phyloP scores from a whole-genome alignment of 2,888 invertebrate genomes.

The Cephonodes hylas region DNA sequence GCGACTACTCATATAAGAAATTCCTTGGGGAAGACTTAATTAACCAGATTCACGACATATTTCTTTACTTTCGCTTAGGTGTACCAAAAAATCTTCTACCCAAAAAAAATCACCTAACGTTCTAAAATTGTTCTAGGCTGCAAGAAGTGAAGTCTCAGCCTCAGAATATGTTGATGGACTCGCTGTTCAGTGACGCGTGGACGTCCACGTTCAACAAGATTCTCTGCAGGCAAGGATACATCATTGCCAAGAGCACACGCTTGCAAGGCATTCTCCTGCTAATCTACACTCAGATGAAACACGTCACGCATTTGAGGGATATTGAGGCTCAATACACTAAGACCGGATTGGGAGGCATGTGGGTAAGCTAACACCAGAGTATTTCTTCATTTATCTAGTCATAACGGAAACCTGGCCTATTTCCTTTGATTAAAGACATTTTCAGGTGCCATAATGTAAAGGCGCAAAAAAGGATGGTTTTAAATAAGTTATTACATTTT shows the following conservation, averaged over 20 bases:
- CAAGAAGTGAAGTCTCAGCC: constrained; percentile 96
- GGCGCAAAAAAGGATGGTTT: no score
- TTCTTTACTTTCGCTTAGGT: no score
- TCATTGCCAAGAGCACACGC: constrained; percentile 89
- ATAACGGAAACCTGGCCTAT: no score
- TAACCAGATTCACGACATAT: no score
- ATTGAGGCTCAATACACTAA: constrained; percentile 93
- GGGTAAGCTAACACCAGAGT: constrained; percentile 86
- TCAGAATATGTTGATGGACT: constrained; percentile 90
- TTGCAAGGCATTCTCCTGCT: constrained; percentile 92
- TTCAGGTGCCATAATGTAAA: no score
- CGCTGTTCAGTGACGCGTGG: constrained; percentile 93
- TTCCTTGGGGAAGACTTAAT: no score
- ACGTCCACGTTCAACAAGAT: constrained; percentile 86
- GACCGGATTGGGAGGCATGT: constrained; percentile 95
- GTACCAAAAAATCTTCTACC: no score
- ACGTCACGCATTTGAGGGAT: constrained; percentile 90
- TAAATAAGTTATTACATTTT: no score
- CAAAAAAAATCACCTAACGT: background rate
- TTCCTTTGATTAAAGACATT: no score
- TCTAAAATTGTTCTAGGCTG: constrained; percentile 71
- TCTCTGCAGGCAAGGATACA: constrained; percentile 85
- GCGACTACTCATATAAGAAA: no score
- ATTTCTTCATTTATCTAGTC: no score
- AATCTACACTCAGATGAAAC: constrained; percentile 88